Evolutionary conservation across 2,797 vertebrate species (phyloP).

Genomic region (Pangasius macronema): DNA sequence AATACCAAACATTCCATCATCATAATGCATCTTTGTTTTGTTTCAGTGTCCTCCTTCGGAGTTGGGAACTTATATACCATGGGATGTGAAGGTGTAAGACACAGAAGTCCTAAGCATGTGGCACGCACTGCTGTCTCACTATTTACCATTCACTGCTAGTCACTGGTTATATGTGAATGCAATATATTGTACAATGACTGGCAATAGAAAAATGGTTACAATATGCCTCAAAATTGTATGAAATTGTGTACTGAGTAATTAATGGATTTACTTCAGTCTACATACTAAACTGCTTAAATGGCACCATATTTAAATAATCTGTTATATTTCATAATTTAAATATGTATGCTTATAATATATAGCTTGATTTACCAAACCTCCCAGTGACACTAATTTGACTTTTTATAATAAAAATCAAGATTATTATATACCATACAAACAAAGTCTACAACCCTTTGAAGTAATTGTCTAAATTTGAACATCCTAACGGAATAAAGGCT

Average conservation of each 20-base stretch:
- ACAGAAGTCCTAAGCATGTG: not conserved
- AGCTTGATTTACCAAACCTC: not conserved
- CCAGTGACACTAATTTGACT: not conserved
- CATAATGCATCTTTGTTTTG: conserved; percentile 38
- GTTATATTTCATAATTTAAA: not conserved
- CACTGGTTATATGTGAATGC: not conserved
- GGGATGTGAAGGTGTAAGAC: conserved; percentile 83
- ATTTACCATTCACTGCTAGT: not conserved
- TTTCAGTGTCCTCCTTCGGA: conserved; percentile 80
- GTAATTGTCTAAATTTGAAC: not conserved
- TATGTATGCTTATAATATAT: not conserved
- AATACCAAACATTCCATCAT: not conserved
- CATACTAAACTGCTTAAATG: not conserved
- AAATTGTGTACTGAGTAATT: not conserved
- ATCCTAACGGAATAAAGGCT: not conserved
- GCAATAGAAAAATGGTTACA: not conserved
- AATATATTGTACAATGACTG: not conserved
- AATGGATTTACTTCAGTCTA: not conserved
- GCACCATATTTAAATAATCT: not conserved
- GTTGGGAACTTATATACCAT: conserved; percentile 82
- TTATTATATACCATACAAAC: not conserved
- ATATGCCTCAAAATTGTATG: not conserved
- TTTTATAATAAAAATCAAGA: not conserved
- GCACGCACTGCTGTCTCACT: not conserved
- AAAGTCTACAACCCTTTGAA: not conserved